These are phyloP conservation scores for Ciconia maguari DNA, from an alignment of 2,113 vertebrate species.

Conservation along the genomic window DNA sequence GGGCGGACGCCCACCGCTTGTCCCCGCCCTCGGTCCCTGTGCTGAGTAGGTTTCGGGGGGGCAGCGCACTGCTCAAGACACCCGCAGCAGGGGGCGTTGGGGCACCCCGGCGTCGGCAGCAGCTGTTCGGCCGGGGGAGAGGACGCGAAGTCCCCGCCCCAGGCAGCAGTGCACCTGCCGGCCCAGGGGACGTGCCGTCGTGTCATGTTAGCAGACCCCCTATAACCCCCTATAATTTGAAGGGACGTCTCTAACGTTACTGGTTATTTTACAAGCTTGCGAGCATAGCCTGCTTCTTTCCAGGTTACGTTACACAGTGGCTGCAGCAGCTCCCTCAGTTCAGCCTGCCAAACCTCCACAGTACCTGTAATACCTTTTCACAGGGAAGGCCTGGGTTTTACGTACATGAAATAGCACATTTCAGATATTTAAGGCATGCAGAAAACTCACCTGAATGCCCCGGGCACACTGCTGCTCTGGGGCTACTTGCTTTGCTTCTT, in stretches of 20 bases:
- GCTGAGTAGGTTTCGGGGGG: too few relatives aligned
- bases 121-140: background rate
- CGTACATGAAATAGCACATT: background rate
- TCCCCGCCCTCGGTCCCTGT: fast-evolving
- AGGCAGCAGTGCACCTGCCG: background rate
- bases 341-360: background rate
- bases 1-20: fast-evolving
- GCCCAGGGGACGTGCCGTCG: background rate
- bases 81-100: background rate
- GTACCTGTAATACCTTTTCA: background rate
- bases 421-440: background rate
- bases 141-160: background rate
- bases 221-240: background rate
- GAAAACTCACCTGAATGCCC: background rate
- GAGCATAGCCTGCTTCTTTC: background rate
- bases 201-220: background rate
- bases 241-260: background rate
- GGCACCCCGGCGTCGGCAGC: background rate
- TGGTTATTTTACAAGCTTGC: background rate
- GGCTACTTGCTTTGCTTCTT: background rate
- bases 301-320: background rate
- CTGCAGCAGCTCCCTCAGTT: background rate
- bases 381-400: background rate
- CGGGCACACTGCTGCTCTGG: background rate
- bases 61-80: background rate